phyloP scores from a whole-genome alignment of 2,888 invertebrate genomes.

The Sarcophaga caerulescens region DNA sequence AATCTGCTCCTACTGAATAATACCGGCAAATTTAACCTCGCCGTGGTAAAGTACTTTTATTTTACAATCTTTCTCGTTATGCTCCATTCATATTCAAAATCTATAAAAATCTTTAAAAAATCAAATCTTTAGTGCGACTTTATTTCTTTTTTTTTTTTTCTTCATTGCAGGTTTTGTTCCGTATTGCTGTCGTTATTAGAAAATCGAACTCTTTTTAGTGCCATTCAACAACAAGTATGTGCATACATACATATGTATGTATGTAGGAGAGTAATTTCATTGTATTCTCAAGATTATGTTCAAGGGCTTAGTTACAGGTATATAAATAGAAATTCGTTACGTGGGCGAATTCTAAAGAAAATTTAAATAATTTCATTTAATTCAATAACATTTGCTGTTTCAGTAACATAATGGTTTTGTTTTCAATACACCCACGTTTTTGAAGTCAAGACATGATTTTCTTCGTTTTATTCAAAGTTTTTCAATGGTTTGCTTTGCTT shows the following conservation, averaged over 20 bases:
- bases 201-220: constrained; percentile 3
- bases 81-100: constrained; percentile 42
- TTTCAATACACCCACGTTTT: neutral
- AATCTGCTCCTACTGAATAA: no score
- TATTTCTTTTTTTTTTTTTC: no score
- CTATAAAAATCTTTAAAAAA: neutral
- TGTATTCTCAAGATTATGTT: neutral
- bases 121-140: neutral
- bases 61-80: neutral
- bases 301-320: neutral
- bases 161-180: neutral
- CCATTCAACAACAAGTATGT: constrained; percentile 34
- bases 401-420: neutral
- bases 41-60: no score
- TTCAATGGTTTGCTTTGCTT: no score
- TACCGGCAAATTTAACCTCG: no score
- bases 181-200: neutral
- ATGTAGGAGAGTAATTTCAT: constrained; percentile 39
- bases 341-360: neutral
- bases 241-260: constrained; percentile 1
- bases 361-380: neutral
- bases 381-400: neutral
- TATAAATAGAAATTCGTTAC: neutral
- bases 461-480: no score
- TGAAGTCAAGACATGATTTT: no score